Evolutionary conservation across 2,888 invertebrate genomes (phyloP), one percentile per base, ranked within the genome.

Genomic region (Byasa hedistus): DNA sequence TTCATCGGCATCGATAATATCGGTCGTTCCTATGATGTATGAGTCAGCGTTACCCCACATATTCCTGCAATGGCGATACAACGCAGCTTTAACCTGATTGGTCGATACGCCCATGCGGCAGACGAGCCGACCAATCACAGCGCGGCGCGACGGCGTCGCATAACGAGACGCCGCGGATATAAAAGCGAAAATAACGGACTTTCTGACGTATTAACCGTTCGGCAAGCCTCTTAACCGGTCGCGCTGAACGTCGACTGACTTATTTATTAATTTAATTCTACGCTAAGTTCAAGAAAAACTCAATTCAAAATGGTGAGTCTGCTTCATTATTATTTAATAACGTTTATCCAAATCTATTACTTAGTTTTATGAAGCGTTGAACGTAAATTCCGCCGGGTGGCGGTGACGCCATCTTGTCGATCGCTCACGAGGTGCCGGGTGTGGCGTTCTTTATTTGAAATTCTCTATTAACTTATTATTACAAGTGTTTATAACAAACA

Each of bases 201-300:
- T 86, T 89, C 84, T 79, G 74, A 74, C 75, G 75, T 90, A 93
- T 89, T 89, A 91, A 92, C 93, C 93, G 94, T 94, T 94, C 93
- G 93, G 93, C 91, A 92, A 93, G 92, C 94, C 93, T 91, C 94
- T 93, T 94, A 88, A 91, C 94, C 92, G 94, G 94, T 93, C 85
- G 81, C 84, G 92, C 93, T 88, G 92, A 93, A 93, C 92, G 92
- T 85, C 85, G 86, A 91, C 89, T 88, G 89, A 89, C 70, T 72
- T 75, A 75, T 78, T 86, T 85, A 82, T 75, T 90, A 87, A 89
- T 81, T 88, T 89, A 87, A 86, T 84, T 83, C 77, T 88, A 86
- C 85, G 77, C 76, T 87, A 87, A 89, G 87, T 86, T 84, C 83
- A 80, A 86, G 84, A n/a, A 85, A 80, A 89, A 86, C 89, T 85